Percentiles rank a stretch among this genome's conserved stretches.
Conservation (phyloP, 2,888 invertebrate genomes). For the Lasioglossum oenotherae region DNA sequence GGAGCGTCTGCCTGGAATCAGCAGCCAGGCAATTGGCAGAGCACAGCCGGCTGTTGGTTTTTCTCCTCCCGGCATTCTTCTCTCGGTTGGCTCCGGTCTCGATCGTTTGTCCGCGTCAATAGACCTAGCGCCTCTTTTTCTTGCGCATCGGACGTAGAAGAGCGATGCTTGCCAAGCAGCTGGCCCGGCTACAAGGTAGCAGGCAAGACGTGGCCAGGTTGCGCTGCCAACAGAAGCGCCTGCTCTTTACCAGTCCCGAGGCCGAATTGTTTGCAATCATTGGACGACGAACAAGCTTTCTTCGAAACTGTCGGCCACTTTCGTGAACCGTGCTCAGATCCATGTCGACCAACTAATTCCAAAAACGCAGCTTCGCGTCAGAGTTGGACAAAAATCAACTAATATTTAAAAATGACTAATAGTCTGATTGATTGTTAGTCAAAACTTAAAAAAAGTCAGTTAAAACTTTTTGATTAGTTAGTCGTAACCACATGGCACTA, state of each 20-base stretch:
- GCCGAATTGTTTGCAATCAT: constrained; percentile 61
- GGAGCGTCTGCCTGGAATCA: constrained; percentile 1
- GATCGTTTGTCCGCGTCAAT: constrained; percentile 69
- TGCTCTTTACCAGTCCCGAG: constrained; percentile 55
- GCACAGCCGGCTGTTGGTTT: constrained; percentile 29
- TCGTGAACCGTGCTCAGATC: background rate
- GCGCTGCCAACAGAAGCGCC: constrained; percentile 54
- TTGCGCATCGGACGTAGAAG: constrained; percentile 29
- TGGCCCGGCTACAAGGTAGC: background rate
- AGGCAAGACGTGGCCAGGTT: constrained; percentile 24
- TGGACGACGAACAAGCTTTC: constrained; percentile 43
- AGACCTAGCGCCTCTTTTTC: constrained; percentile 56
- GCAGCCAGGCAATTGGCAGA: constrained; percentile 22
- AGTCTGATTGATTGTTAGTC: too few species aligned
- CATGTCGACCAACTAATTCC: background rate
- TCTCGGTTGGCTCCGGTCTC: constrained; percentile 39
- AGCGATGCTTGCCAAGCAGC: constrained; percentile 5
- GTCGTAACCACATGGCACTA: too few species aligned
- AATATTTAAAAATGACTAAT: too few species aligned
- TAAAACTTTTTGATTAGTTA: too few species aligned
- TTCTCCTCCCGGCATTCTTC: constrained; percentile 22
- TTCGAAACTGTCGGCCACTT: constrained; percentile 35
- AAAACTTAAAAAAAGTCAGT: too few species aligned
- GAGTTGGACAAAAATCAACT: too few species aligned
- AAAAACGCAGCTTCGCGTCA: background rate